Base-by-base conservation (phyloP, 1,140 invertebrate genomes). In the Heliconius himera region DNA sequence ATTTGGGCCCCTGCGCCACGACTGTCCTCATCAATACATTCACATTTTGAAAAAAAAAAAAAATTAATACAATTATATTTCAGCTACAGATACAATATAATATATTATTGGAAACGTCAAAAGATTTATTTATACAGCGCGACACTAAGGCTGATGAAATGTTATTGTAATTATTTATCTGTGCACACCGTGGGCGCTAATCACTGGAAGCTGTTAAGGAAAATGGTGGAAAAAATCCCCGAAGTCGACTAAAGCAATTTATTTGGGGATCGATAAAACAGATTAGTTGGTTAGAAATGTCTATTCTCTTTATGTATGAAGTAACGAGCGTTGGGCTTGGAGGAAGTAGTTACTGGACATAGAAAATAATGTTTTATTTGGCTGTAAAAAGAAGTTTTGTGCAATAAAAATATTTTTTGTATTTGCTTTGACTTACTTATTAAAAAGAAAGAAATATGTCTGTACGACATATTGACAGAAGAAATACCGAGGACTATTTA, bases 261-360 rank as follows among this genome's bases (percentile, higher is more conserved):
- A 72, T 77, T 77, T 77, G 76, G 76, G 41, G 76, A 77, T 77
- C 76, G 76, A 77, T 77, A 77, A 70, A 77, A 77, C 76, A 77
- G 76, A 77, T 77, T 77, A 77, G 66, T 72, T 33, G 76, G 49
- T 78, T 70, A 56, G 70, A 71, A 51, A 56, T 36, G 70, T 36
- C 49, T 41, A 51, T 73, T 73, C 46, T 18, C 29, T 54, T 73
- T 73, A 74, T 74, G 51, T n/a, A n/a, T n/a, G n/a, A n/a, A n/a
- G n/a, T 66, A 66, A 29, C 22, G 60, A 29, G 13, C 60, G 3
- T 66, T 26, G 9, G n/a, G n/a, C n/a, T n/a, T n/a, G n/a, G n/a
- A n/a, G n/a, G 26, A 66, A 11, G 22, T 66, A 16, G 3, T 56
- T n/a, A 56, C 16, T 54, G 20, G n/a, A 22, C n/a, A 56, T 56